These are phyloP conservation scores for Apamea anceps DNA, from an alignment of 2,888 invertebrate genomes.

Conservation along the genomic window DNA sequence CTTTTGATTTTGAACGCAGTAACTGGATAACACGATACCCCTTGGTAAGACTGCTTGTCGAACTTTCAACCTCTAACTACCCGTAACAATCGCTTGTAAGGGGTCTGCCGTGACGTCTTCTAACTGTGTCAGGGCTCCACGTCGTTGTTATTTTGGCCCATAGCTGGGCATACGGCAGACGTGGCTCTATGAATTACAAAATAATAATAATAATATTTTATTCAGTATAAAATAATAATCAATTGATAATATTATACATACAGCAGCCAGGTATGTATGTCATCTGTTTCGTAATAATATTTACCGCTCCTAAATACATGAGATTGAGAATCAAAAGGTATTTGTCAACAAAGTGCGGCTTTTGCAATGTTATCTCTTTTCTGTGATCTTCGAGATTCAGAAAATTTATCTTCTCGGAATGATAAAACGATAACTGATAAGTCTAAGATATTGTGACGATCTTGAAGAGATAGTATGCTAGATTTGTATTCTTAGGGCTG, in stretches of 20 bases:
- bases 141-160: too few species aligned
- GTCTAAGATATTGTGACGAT: conserved; percentile 25
- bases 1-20: background rate
- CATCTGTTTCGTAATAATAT: background rate
- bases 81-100: background rate
- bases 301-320: background rate
- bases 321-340: background rate
- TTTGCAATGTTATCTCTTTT: conserved; percentile 34
- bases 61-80: background rate
- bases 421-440: conserved; percentile 50
- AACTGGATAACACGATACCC: too few species aligned
- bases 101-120: too few species aligned
- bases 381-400: conserved; percentile 38
- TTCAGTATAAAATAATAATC: too few species aligned
- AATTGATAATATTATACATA: background rate
- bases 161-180: too few species aligned
- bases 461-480: conserved; percentile 5
- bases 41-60: background rate
- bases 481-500: background rate
- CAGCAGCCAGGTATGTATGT: background rate
- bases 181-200: background rate
- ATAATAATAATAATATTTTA: too few species aligned
- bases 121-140: too few species aligned
- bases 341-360: conserved; percentile 40
- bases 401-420: conserved; percentile 15